A percentile compares a stretch with the other conserved stretches of the same genome.
phyloP scores from a whole-genome alignment of 1,140 invertebrate species.

The Trachelipus rathkii region DNA sequence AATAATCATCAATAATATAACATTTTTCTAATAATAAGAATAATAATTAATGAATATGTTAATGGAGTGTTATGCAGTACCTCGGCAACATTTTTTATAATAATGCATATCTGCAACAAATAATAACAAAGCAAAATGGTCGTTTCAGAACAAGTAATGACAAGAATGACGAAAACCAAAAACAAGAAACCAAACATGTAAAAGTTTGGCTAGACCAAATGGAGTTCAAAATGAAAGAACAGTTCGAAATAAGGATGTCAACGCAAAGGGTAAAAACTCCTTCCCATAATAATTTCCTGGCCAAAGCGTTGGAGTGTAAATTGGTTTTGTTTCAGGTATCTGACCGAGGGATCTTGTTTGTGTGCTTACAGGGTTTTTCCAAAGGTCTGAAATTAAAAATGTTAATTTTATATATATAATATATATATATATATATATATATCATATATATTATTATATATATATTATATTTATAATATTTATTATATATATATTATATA shows the following conservation, averaged over 20 bases:
- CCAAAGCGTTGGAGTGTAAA: constrained; percentile 77
- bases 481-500: too few relatives aligned
- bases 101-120: constrained; percentile 82
- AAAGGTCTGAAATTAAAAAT: constrained; percentile 62
- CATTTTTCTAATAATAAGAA: not conserved
- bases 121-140: constrained; percentile 98
- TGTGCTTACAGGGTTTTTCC: constrained; percentile 93
- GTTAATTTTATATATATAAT: too few relatives aligned
- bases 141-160: constrained; percentile 97
- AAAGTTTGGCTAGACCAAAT: constrained; percentile 96
- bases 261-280: constrained; percentile 96
- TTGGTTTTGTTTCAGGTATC: constrained; percentile 94
- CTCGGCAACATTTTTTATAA: not conserved
- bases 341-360: constrained; percentile 98
- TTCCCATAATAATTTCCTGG: constrained; percentile 87
- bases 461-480: too few relatives aligned
- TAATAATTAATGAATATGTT: constrained; percentile 34
- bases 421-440: too few relatives aligned
- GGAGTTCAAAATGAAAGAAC: constrained; percentile 97
- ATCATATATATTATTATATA: too few relatives aligned
- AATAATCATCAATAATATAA: too few relatives aligned
- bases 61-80: constrained; percentile 2
- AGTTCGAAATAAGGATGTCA: constrained; percentile 99
- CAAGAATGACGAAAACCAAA: constrained; percentile 92
- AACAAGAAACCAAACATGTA: constrained; percentile 99